Base-by-base conservation (phyloP, 2,888 invertebrate genomes). In the Catocala fraxini region DNA sequence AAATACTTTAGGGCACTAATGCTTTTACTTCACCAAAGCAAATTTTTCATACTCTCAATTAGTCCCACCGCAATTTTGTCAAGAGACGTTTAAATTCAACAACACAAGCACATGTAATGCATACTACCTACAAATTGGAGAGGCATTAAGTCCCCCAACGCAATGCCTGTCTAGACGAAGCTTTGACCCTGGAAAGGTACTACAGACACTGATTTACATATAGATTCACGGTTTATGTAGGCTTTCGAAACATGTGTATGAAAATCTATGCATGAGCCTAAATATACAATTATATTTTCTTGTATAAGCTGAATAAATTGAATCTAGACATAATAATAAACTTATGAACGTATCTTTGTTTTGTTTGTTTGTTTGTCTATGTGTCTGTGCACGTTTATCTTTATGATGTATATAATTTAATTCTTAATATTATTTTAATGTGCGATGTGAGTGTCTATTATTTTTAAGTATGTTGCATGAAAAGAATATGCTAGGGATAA, bases 91-190 rank as follows among this genome's bases (percentile, higher is more conserved):
- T 62, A 42, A 49, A 63, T 51, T 52, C 48, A 42, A 63, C 15
- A 69, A 74, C 62, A 63, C 15, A 45, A 43, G 12, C 41, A 49
- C 42, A 61, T 59, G 55, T 15, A 65, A 59, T 57, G 55, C 33
- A 65, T 70, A 59, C 47, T 56, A 56, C 43, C 45, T 56, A 56
- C 43, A 61, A 68, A 67, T 65, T 74, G 54, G 70, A 59, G 55
- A 59, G 63, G 66, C 62, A 59, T 58, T 73, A 59, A 69, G 67
- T 68, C 51, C 62, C 63, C 56, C 57, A 66, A 71, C 72, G 75
- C 76, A 78, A 77, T 72, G 69, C 47, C 75, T 71, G 80, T 83
- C 82, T 83, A 81, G 78, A 79, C 79, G 64, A 67, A 59, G 62
- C 68, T 63, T 54, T 74, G 70, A 74, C 65, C 59, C 54, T 49